Conservation (phyloP, 2,888 invertebrate species). For the Brachypalpus laphriformis region DNA sequence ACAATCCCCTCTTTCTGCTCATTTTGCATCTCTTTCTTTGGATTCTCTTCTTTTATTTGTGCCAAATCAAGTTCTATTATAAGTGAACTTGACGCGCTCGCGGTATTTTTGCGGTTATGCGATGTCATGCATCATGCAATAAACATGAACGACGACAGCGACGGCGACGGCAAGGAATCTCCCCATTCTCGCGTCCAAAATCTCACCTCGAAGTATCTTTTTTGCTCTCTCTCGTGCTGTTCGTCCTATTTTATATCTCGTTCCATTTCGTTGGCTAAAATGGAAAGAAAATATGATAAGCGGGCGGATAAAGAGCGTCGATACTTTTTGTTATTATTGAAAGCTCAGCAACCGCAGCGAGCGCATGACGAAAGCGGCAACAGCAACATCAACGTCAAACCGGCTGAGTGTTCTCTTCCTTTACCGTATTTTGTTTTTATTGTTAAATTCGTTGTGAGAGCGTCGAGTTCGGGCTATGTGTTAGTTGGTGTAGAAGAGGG, state of each 20-base stretch:
- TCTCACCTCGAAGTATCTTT: background rate
- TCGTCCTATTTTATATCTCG: slow-evolving; percentile 20
- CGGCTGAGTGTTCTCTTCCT: slow-evolving; percentile 48
- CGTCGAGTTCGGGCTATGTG: background rate
- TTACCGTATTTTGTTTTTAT: slow-evolving; percentile 69
- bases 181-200: slow-evolving; percentile 2
- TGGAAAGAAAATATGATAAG: slow-evolving; percentile 55
- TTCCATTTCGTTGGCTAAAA: slow-evolving; percentile 32
- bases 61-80: slow-evolving; percentile 54
- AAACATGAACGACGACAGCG: slow-evolving; percentile 11
- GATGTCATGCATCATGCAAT: slow-evolving; percentile 41
- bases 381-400: slow-evolving; percentile 58
- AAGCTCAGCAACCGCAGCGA: slow-evolving; percentile 69
- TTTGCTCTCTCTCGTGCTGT: background rate
- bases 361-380: slow-evolving; percentile 70
- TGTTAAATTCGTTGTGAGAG: slow-evolving; percentile 57
- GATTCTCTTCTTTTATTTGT: slow-evolving; percentile 18
- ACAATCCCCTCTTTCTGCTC: background rate
- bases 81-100: slow-evolving; percentile 59
- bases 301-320: slow-evolving; percentile 52
- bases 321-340: slow-evolving; percentile 52
- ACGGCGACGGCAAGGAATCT: slow-evolving; percentile 2
- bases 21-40: background rate
- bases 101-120: slow-evolving; percentile 53
- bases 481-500: slow-evolving; percentile 25